Base-by-base conservation (phyloP, 2,888 invertebrate genomes). In the Hydrotaea cyrtoneurina region DNA sequence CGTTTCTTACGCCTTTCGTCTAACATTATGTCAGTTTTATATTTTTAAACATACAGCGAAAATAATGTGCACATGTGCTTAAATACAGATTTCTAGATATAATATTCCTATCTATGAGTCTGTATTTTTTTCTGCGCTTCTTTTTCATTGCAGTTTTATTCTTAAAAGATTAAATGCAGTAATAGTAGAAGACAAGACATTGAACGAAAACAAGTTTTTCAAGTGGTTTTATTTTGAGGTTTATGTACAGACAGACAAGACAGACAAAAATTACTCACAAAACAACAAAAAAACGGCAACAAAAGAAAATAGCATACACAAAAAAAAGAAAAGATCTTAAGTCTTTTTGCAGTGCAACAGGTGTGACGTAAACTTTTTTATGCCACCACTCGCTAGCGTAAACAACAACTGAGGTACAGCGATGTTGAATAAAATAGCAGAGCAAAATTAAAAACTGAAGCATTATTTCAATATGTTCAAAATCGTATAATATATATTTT, bases 361-460 rank as follows among this genome's bases (percentile, higher is more conserved):
- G 82, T 85, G 85, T 85, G 85, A 82, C 82, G 78, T 80, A 77
- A 85, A 79, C 46, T 46, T 66, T 36, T 31, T 4, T 7, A 31
- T 31, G 31, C 31, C 31, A 31, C 31, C 31, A 31, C 31, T 31
- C 31, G 31, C 31, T 31, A 31, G 7, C 3, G 7, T 31, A 31
- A 31, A 31, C 2, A 31, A 31, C 2, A 31, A 31, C n/a, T n/a
- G 31, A 2, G 2, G 31, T 31, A 31, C 31, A 31, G 31, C 31
- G 31, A 31, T 31, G 31, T 31, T 31, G 7, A 31, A 2, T 4
- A 31, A 31, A 31, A 31, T 31, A 31, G 31, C 31, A 31, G 7
- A 31, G 3, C 2, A 31, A 31, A 31, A 7, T 31, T 31, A 31
- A n/a, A n/a, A n/a, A n/a, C n/a, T n/a, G n/a, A n/a, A n/a, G n/a